Conservation (phyloP, 2,888 invertebrate genomes). For the Tipula unca region DNA sequence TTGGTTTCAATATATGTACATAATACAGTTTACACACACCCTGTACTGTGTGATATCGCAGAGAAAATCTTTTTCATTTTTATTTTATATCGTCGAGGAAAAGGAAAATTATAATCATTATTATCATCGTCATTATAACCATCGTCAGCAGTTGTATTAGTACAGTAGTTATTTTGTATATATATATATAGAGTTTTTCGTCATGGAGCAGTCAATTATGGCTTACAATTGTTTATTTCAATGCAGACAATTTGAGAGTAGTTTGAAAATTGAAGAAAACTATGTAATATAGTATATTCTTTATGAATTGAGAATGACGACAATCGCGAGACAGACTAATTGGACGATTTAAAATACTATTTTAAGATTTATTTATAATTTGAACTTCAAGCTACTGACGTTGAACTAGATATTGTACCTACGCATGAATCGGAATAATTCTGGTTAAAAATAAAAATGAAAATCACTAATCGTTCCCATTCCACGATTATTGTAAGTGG, state of each 20-base stretch:
- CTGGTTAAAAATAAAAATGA: no score
- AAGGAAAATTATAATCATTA: constrained; percentile 8
- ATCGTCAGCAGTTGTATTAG: neutral
- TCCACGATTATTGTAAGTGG: no score
- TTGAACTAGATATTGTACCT: neutral
- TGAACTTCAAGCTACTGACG: neutral
- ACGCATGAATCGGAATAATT: neutral
- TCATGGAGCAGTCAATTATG: neutral
- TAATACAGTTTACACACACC: neutral
- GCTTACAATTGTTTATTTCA: neutral
- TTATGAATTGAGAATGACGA: neutral
- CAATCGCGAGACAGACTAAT: neutral
- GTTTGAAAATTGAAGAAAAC: neutral
- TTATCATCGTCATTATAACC: neutral
- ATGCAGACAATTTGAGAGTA: neutral
- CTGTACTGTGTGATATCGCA: neutral
- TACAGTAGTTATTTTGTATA: neutral
- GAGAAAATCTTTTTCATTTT: neutral
- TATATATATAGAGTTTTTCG: no score
- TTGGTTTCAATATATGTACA: neutral
- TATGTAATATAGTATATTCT: neutral
- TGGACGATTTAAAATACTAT: no score
- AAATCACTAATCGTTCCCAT: no score
- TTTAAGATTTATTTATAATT: neutral
- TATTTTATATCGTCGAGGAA: neutral